Percentiles rank a stretch among this genome's conserved stretches.
These are phyloP conservation scores for Falco punctatus DNA, from an alignment of 2,113 vertebrate genomes.

Conservation along the genomic window DNA sequence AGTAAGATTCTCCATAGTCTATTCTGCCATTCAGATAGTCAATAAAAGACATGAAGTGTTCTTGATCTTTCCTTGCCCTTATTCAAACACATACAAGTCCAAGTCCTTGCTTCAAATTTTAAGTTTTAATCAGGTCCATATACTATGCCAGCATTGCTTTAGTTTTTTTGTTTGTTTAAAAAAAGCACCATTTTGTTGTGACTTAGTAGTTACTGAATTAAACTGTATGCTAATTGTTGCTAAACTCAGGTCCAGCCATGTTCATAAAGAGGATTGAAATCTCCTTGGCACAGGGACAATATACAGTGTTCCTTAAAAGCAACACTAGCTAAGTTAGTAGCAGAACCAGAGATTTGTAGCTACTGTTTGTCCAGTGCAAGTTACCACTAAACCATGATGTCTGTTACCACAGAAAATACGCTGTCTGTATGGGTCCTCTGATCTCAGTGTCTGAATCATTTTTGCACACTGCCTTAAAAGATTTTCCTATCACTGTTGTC, in stretches of 20 bases:
- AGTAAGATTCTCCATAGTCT: not conserved
- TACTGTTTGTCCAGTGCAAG: not conserved
- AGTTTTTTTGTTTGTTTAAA: not conserved
- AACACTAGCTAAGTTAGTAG: not conserved
- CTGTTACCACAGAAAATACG: not conserved
- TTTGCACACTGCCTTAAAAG: not conserved
- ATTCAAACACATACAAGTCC: not conserved
- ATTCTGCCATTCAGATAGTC: not conserved
- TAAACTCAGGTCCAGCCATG: not conserved
- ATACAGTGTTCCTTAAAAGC: not conserved
- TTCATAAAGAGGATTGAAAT: not conserved
- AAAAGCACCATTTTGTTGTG: not conserved
- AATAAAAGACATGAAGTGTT: not conserved
- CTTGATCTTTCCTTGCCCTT: not conserved
- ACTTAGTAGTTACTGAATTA: not conserved
- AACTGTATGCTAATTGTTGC: not conserved
- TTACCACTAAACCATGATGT: not conserved
- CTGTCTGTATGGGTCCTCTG: not conserved
- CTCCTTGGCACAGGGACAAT: not conserved
- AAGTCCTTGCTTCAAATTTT: not conserved
- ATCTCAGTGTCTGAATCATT: accelerated
- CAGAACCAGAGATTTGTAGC: not conserved
- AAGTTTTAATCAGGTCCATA: not conserved
- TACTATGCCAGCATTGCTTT: not conserved
- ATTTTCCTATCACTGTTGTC: not conserved